phyloP scores from a whole-genome alignment of 64 coral and sea anemone genomes.

The Cladopsammia gracilis region DNA sequence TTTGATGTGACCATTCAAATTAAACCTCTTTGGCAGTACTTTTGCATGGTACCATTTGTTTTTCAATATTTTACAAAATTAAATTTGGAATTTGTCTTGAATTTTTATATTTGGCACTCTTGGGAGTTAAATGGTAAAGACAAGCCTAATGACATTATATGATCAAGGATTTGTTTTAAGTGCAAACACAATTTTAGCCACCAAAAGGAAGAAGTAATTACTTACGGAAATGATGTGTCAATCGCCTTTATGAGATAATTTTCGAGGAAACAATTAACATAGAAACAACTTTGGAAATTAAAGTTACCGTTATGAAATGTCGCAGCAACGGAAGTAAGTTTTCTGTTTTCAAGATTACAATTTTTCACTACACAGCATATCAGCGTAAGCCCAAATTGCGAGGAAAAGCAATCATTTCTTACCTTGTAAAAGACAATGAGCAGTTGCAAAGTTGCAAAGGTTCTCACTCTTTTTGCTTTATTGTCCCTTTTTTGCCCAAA shows the following conservation, averaged over 20 bases:
- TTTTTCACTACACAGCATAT: neutral
- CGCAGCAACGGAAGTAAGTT: neutral
- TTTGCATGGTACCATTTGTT: no score
- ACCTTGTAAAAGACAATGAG: neutral
- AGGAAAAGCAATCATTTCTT: neutral
- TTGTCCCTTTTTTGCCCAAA: neutral
- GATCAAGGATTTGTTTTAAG: no score
- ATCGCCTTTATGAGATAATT: neutral
- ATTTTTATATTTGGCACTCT: no score
- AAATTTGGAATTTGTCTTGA: no score
- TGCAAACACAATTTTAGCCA: no score
- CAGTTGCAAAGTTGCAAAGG: neutral
- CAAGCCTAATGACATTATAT: no score
- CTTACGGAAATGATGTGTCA: constrained; percentile 1
- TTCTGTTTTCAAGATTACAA: neutral
- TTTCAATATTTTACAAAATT: no score
- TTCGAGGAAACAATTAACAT: neutral
- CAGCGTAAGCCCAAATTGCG: neutral
- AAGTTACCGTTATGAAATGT: neutral
- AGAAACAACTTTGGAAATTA: neutral
- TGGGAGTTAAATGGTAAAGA: no score
- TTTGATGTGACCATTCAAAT: no score
- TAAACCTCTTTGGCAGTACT: no score
- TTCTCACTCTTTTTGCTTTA: neutral
- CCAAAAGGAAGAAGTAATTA: neutral